Percentiles rank a stretch among this genome's conserved stretches.
These are phyloP conservation scores for Calyptomena viridis DNA, from an alignment of 2,113 vertebrate genomes.

Conservation along the genomic window DNA sequence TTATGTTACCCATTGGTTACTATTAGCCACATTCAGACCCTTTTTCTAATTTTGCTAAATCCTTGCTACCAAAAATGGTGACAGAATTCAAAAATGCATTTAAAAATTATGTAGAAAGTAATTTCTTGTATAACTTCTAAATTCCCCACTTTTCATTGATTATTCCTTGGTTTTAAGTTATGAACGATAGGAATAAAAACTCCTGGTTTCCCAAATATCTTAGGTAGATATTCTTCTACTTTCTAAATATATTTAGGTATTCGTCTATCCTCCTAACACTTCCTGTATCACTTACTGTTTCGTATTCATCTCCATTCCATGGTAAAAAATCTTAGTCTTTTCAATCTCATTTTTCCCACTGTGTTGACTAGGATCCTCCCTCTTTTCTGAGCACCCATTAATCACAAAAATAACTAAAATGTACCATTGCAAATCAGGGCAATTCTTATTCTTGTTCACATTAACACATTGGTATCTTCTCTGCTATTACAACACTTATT, in stretches of 20 bases:
- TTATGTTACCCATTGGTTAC: not conserved
- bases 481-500: not conserved
- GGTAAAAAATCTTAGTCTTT: not conserved
- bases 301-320: not conserved
- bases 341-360: not conserved
- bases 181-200: not conserved
- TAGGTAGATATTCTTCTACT: not conserved
- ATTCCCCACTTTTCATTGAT: not conserved
- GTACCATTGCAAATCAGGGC: not conserved
- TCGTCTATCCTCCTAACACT: not conserved
- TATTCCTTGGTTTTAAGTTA: not conserved
- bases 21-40: not conserved
- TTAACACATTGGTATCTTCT: not conserved
- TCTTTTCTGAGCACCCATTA: not conserved
- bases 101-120: not conserved
- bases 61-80: not conserved
- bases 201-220: not conserved
- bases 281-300: not conserved
- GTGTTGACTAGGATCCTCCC: not conserved
- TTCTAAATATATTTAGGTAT: not conserved
- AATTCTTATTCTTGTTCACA: not conserved
- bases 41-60: not conserved
- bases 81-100: not conserved
- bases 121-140: not conserved
- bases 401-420: not conserved